These are phyloP conservation scores for Elmis aenea DNA, from an alignment of 2,888 invertebrate species.

Conservation along the genomic window DNA sequence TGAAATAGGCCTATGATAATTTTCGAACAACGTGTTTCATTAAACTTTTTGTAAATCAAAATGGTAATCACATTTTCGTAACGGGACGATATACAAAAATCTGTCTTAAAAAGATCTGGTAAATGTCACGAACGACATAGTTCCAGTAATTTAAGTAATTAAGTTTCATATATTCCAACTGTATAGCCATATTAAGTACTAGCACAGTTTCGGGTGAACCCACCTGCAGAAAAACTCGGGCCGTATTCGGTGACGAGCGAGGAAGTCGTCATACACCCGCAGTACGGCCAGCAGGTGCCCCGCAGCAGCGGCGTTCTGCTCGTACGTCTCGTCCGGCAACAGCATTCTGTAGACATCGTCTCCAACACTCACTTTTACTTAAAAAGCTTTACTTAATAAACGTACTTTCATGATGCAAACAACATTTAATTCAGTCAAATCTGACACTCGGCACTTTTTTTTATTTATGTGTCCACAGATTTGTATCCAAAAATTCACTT, in stretches of 20 bases:
- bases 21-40: no score
- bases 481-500: no score
- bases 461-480: no score
- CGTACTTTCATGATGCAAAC: no score
- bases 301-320: constrained; percentile 49
- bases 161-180: constrained; percentile 6
- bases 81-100: background rate
- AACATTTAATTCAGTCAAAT: no score
- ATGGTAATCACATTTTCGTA: no score
- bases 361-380: constrained; percentile 15
- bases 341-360: constrained; percentile 52
- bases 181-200: background rate
- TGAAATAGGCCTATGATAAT: constrained; percentile 31
- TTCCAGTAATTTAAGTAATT: constrained; percentile 7
- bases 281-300: constrained; percentile 48
- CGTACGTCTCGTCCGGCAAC: constrained; percentile 77
- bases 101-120: no score
- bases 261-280: constrained; percentile 58
- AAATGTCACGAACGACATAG: constrained; percentile 3
- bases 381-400: no score
- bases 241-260: constrained; percentile 61
- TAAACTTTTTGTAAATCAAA: no score
- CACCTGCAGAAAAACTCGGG: constrained; percentile 73
- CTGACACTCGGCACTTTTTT: no score
- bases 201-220: constrained; percentile 1